These are phyloP conservation scores for Melopsittacus undulatus DNA, from an alignment of 2,797 vertebrate species.

Conservation along the genomic window DNA sequence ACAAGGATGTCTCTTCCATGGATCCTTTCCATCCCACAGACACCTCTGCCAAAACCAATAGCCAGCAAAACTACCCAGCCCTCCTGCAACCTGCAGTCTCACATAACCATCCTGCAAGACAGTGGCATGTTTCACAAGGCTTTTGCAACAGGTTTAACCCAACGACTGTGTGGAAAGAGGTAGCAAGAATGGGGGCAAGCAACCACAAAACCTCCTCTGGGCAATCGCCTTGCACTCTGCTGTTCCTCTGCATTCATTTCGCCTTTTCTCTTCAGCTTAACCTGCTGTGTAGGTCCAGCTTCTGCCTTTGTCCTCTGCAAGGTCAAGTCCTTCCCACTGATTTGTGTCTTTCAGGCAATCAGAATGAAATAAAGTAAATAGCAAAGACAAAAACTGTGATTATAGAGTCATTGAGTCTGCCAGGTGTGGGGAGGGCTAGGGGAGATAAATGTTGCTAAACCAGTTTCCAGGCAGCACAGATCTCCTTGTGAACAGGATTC, in stretches of 20 bases:
- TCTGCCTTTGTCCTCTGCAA: neutral
- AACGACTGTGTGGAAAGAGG: neutral
- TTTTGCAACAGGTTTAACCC: neutral
- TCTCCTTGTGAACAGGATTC: neutral
- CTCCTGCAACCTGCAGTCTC: neutral
- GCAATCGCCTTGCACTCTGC: neutral
- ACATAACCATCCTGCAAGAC: neutral
- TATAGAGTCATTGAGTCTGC: neutral
- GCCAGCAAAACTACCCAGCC: neutral
- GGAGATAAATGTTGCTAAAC: neutral
- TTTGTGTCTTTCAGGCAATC: neutral
- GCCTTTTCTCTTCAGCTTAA: neutral
- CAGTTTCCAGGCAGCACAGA: neutral
- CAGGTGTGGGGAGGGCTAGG: neutral
- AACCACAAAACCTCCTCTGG: neutral
- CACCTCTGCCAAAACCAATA: neutral
- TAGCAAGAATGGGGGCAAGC: neutral
- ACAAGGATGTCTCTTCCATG: neutral
- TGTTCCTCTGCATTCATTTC: neutral
- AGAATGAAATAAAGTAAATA: slow-evolving; percentile 2
- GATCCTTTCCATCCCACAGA: neutral
- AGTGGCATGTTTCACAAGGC: neutral
- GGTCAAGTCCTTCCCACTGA: neutral
- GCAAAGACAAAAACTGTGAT: slow-evolving; percentile 7
- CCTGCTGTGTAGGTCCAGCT: neutral